phyloP scores from a whole-genome alignment of 2,113 vertebrate species.

The Gymnarchus niloticus region DNA sequence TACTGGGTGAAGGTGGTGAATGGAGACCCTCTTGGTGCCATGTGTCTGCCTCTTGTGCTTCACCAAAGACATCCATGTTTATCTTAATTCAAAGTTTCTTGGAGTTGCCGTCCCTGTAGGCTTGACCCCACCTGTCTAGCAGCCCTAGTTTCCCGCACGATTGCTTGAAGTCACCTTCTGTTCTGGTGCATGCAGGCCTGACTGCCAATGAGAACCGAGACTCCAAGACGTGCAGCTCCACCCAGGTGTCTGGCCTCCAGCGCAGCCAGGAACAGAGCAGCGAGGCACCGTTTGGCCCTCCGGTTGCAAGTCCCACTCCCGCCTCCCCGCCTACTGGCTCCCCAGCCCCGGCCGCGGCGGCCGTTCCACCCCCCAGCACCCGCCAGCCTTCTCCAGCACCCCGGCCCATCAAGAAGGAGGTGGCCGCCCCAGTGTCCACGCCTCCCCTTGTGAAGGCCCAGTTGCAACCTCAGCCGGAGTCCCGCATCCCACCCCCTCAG shows the following conservation, averaged over 20 bases:
- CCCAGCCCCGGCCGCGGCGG: slow-evolving; percentile 37
- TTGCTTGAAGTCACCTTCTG: neutral
- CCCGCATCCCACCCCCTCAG: slow-evolving; percentile 51
- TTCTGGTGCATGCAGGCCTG: neutral
- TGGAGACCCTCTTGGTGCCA: neutral
- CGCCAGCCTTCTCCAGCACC: slow-evolving; percentile 47
- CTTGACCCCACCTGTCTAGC: neutral
- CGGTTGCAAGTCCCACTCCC: slow-evolving; percentile 60
- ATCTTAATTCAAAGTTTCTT: neutral
- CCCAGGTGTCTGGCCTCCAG: slow-evolving; percentile 73
- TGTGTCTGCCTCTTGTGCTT: neutral
- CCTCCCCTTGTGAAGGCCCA: slow-evolving; percentile 54
- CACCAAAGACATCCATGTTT: neutral
- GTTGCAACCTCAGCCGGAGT: slow-evolving; percentile 52
- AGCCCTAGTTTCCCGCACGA: neutral
- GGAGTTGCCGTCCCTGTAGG: neutral
- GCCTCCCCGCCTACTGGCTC: neutral
- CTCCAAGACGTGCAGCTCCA: slow-evolving; percentile 54
- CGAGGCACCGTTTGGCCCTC: slow-evolving; percentile 59
- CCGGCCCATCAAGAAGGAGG: slow-evolving; percentile 65
- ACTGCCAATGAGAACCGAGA: slow-evolving; percentile 38
- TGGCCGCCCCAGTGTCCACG: slow-evolving; percentile 54
- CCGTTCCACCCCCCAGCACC: slow-evolving; percentile 21
- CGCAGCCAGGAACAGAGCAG: slow-evolving; percentile 76
- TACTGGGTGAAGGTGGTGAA: neutral